These are phyloP conservation scores for Cyclophora albipunctata DNA, from an alignment of 2,888 invertebrate genomes.

Conservation along the genomic window DNA sequence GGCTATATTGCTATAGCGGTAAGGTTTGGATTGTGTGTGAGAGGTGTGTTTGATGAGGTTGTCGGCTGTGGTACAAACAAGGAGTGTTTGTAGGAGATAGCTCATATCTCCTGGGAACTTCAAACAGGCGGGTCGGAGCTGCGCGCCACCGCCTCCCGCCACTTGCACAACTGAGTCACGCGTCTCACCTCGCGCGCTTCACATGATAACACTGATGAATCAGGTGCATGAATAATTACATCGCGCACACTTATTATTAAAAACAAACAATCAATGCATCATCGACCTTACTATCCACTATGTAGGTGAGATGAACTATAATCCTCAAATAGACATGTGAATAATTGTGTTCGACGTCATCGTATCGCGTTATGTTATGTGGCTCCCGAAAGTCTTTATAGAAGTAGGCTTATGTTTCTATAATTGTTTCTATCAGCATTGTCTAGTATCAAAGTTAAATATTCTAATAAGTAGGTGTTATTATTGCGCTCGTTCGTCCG, in stretches of 20 bases:
- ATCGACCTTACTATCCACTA: no score
- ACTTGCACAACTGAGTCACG: conserved; percentile 48
- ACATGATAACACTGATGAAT: conserved; percentile 11
- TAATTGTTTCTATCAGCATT: no score
- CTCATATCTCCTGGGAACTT: conserved; percentile 70
- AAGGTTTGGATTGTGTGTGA: conserved; percentile 22
- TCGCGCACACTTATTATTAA: not conserved
- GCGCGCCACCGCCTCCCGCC: conserved; percentile 54
- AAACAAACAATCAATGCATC: no score
- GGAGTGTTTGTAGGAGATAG: conserved; percentile 72
- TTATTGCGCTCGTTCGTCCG: conserved; percentile 6
- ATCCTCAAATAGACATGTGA: no score
- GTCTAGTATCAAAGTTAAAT: no score
- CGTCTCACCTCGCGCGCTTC: conserved; percentile 27
- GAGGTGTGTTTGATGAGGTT: conserved; percentile 9
- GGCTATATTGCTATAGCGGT: conserved; percentile 7
- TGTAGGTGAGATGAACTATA: no score
- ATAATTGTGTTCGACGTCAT: no score
- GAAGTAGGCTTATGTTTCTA: no score
- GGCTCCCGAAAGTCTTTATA: no score
- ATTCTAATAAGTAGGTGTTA: no score
- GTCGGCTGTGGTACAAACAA: conserved; percentile 67
- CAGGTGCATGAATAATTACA: not conserved
- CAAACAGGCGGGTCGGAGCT: conserved; percentile 61
- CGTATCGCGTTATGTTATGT: no score